Conservation (phyloP, 2,888 invertebrate species). For the Penaeus monodon region DNA sequence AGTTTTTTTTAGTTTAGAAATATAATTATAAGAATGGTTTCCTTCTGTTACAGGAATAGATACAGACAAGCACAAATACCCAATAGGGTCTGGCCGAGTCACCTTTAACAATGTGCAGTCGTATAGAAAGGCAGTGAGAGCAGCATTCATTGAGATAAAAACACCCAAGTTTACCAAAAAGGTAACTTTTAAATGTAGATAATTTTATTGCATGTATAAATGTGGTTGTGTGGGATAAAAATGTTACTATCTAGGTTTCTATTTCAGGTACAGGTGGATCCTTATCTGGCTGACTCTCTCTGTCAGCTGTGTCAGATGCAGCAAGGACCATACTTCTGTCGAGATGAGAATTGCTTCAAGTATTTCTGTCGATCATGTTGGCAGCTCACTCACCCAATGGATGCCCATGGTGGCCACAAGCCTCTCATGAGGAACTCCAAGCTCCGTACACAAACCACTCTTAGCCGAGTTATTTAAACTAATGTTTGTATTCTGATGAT, state of each 20-base stretch:
- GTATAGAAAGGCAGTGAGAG: conserved; percentile 93
- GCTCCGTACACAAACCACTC: conserved; percentile 55
- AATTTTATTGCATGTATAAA: background rate
- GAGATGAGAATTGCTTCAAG: conserved; percentile 88
- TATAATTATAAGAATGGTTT: too few species aligned
- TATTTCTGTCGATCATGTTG: conserved; percentile 97
- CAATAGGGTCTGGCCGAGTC: conserved; percentile 96
- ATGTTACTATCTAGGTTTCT: conserved; percentile 28
- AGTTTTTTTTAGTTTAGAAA: too few species aligned
- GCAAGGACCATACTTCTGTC: conserved; percentile 96
- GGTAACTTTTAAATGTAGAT: conserved; percentile 72
- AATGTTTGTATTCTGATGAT: background rate
- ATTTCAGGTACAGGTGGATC: conserved; percentile 91
- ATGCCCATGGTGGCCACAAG: conserved; percentile 70
- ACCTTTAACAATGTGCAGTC: conserved; percentile 83
- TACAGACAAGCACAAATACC: conserved; percentile 97
- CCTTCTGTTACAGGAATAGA: conserved; percentile 81
- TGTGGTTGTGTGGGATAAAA: background rate
- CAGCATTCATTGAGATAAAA: conserved; percentile 93
- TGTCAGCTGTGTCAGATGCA: conserved; percentile 91
- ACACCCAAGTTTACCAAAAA: conserved; percentile 93
- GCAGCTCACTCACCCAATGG: conserved; percentile 73
- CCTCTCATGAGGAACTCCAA: conserved; percentile 70
- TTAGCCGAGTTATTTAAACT: conserved; percentile 1
- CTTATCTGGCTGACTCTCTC: conserved; percentile 95